Conservation (phyloP, 2,888 invertebrate species). For the Andrena bicolor region DNA sequence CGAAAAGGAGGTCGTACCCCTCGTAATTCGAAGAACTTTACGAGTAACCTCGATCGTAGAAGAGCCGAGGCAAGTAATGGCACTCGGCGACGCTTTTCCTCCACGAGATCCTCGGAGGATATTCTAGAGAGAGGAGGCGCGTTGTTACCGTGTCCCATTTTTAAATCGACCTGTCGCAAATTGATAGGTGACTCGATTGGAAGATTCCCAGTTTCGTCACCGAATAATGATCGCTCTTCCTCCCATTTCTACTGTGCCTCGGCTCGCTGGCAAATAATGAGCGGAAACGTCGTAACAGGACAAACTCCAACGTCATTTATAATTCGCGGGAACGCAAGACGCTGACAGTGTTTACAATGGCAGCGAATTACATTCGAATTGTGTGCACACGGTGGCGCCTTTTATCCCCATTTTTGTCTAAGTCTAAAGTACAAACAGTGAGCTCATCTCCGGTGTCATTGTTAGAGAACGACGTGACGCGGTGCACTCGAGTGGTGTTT, state of each 20-base stretch:
- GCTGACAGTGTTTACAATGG: conserved; percentile 19
- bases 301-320: conserved; percentile 28
- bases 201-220: conserved; percentile 33
- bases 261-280: conserved; percentile 40
- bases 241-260: conserved; percentile 22
- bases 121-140: background rate
- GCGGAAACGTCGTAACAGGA: conserved; percentile 61
- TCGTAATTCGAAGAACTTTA: background rate
- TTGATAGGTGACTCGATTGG: conserved; percentile 11
- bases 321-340: conserved; percentile 11
- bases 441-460: background rate
- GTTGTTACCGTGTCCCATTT: background rate
- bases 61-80: too few species aligned
- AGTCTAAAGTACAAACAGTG: background rate
- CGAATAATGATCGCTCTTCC: conserved; percentile 22
- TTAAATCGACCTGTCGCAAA: background rate
- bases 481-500: background rate
- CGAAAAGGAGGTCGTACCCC: background rate
- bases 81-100: too few species aligned
- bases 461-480: background rate
- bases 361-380: background rate
- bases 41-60: background rate
- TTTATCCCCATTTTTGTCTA: background rate
- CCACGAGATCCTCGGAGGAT: too few species aligned
- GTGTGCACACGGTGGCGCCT: background rate